Percentiles rank a stretch among this genome's conserved stretches.
phyloP scores from a whole-genome alignment of 2,888 invertebrate genomes.

The Perizoma flavofasciatum region DNA sequence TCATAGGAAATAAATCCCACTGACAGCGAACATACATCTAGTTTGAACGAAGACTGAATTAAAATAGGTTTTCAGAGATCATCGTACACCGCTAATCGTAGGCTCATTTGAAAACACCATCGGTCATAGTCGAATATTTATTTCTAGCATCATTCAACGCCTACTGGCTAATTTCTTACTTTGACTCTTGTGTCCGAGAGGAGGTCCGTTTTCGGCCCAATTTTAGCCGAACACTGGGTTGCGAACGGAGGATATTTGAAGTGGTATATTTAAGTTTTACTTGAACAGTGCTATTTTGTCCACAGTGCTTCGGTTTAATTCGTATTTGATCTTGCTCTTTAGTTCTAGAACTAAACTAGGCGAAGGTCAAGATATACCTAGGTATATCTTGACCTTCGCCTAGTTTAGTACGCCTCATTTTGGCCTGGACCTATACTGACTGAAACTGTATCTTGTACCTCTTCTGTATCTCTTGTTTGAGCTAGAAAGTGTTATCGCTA shows the following conservation, averaged over 20 bases:
- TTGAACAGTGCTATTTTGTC: neutral
- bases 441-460: too few species aligned
- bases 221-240: neutral
- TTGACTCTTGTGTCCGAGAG: constrained; percentile 11
- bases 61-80: constrained; percentile 21
- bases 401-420: too few species aligned
- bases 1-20: constrained; percentile 10
- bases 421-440: too few species aligned
- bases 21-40: constrained; percentile 21
- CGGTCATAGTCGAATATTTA: constrained; percentile 25
- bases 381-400: too few species aligned
- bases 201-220: constrained; percentile 7
- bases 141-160: constrained; percentile 26
- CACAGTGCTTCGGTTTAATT: too few species aligned
- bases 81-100: constrained; percentile 8
- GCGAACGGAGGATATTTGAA: neutral
- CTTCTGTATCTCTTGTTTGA: too few species aligned
- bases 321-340: too few species aligned
- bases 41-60: constrained; percentile 16
- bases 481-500: too few species aligned
- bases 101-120: constrained; percentile 19
- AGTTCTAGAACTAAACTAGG: too few species aligned
- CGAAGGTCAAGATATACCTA: too few species aligned
- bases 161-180: constrained; percentile 18
- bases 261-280: too few species aligned